A percentile compares a stretch with the other conserved stretches of the same genome.
phyloP scores from a whole-genome alignment of 2,113 vertebrate genomes.

The Cryptotis parvus region DNA sequence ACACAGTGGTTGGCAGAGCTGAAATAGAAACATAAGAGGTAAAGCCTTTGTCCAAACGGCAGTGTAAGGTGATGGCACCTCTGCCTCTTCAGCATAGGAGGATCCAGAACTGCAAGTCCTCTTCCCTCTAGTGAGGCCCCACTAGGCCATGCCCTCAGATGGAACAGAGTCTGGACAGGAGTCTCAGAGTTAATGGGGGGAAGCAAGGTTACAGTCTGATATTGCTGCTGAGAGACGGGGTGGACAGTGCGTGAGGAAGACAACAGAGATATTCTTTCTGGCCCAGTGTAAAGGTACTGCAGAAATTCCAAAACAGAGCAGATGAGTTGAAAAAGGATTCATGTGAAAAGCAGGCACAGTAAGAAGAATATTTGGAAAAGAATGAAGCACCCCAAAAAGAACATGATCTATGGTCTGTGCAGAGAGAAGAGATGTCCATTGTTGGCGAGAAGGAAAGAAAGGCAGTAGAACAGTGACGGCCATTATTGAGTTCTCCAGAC shows the following conservation, averaged over 20 bases:
- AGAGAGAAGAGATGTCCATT: too few relatives aligned
- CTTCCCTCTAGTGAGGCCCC: fast-evolving
- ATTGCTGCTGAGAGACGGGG: neutral
- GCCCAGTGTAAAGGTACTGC: fast-evolving
- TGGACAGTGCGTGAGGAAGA: fast-evolving
- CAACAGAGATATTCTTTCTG: neutral
- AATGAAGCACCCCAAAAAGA: neutral
- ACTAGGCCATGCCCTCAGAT: fast-evolving
- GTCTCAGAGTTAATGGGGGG: neutral
- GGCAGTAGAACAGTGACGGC: neutral
- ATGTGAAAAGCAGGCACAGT: neutral
- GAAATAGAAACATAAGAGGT: neutral
- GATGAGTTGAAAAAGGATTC: neutral
- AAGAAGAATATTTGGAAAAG: neutral
- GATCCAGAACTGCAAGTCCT: fast-evolving
- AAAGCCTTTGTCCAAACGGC: fast-evolving
- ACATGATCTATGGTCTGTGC: fast-evolving
- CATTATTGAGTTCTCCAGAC: neutral
- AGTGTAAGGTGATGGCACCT: neutral
- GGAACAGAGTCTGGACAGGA: neutral
- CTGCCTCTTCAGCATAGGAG: neutral
- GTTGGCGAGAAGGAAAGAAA: neutral
- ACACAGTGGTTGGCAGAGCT: neutral
- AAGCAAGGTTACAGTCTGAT: neutral
- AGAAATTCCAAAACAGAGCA: neutral